Conservation (phyloP, 30 jellyfish, hydroid and myxozoan species). For the Aurelia aurita complex sp. Pacific region DNA sequence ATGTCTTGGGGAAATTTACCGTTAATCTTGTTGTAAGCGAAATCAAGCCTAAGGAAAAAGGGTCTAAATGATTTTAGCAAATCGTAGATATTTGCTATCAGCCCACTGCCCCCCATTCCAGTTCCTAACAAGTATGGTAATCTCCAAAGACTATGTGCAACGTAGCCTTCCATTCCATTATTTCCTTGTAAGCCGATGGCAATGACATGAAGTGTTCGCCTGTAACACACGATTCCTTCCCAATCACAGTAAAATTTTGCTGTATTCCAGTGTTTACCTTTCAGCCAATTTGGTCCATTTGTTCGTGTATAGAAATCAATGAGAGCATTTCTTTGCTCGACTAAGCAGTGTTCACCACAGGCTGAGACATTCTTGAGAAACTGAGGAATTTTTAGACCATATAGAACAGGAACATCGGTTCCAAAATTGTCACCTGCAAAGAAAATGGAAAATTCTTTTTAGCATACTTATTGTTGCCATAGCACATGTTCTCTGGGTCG, state of each 20-base stretch:
- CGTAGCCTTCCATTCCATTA: constrained; percentile 53
- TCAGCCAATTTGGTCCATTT: constrained; percentile 45
- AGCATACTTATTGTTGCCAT: too few relatives aligned
- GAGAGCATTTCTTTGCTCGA: constrained; percentile 11
- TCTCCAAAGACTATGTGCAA: constrained; percentile 30
- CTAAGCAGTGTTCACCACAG: constrained; percentile 33
- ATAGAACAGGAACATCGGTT: constrained; percentile 62
- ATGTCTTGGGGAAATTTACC: constrained; percentile 50
- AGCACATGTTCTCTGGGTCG: too few relatives aligned
- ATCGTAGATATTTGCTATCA: constrained; percentile 14
- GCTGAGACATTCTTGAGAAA: constrained; percentile 13
- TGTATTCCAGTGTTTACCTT: constrained; percentile 31
- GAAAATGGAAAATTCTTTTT: too few relatives aligned
- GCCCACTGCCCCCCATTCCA: constrained; percentile 43
- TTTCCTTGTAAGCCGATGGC: constrained; percentile 57
- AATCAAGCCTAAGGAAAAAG: constrained; percentile 44
- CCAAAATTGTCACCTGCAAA: constrained; percentile 59
- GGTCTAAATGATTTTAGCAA: constrained; percentile 15
- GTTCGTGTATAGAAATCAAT: constrained; percentile 26
- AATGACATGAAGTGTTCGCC: constrained; percentile 32
- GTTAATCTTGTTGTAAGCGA: constrained; percentile 34
- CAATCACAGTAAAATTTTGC: constrained; percentile 50
- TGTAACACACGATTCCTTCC: constrained; percentile 71
- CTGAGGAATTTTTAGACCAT: constrained; percentile 58
- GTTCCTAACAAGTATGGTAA: constrained; percentile 56